Base-by-base conservation (phyloP, 2,888 invertebrate species). In the Lysandra coridon region DNA sequence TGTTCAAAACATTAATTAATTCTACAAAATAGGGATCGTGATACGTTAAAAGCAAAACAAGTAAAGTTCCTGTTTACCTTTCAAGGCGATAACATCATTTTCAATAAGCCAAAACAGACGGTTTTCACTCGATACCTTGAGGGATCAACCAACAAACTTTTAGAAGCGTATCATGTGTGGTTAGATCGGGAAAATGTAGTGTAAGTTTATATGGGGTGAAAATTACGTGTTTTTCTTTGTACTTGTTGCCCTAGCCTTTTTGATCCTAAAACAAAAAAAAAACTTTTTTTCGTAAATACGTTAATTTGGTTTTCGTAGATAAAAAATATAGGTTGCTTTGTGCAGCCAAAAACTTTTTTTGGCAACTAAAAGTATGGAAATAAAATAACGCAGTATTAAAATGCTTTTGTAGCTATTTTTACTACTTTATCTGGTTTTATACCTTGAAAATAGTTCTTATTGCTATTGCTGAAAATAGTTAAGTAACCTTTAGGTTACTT, bases 11-110 rank as follows among this genome's bases (percentile, higher is more conserved):
- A 62, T 69, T 69, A 69, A 62, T 62, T 12, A 69, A 69, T 69
- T 69, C 64, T 30, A 69, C 30, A 30, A 69, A 69, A 69, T 69
- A 33, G 64, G 12, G 62, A 62, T n/a, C 62, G 10, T 64, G 64
- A 64, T 69, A 69, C 64, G 30, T 62, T 69, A 69, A 69, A 69
- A 69, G 64, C 30, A 7, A 62, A 62, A 62, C 62, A 62, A 62
- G 23, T 6, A 30, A 69, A 69, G 64, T 69, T 69, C 10, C 12
- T 69, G 33, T 69, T 30, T 69, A 69, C 64, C 30, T 69, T 69
- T 69, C 30, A 30, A 30, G 30, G 62, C 62, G 64, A 69, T 69
- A 69, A 69, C 64, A 69, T 69, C 64, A 14, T 69, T 69, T 69
- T 69, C 33, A 69, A 69, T 69, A 69, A 30, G 64, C 64, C 4